phyloP scores from a whole-genome alignment of 2,888 invertebrate genomes.

The Dryobota labecula region DNA sequence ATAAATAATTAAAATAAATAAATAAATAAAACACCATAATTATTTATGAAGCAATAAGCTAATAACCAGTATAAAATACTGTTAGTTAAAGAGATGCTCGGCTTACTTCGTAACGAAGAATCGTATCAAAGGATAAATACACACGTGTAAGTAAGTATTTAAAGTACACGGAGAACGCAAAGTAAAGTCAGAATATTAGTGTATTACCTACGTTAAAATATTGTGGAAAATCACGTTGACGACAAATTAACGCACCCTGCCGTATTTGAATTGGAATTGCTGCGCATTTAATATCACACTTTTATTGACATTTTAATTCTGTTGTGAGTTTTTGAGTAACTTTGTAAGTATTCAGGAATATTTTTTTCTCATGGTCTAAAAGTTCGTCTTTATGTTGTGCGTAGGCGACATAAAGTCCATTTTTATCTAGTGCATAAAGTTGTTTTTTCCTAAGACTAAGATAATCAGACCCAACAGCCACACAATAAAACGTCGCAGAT shows the following conservation, averaged over 20 bases:
- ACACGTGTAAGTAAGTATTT: neutral
- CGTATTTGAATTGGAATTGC: neutral
- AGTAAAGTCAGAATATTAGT: neutral
- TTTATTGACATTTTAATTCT: neutral
- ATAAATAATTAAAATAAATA: too few species aligned
- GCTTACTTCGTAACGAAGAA: too few species aligned
- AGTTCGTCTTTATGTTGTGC: too few species aligned
- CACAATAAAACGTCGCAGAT: too few species aligned
- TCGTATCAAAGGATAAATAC: neutral
- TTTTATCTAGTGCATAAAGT: too few species aligned
- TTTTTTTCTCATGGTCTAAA: too few species aligned
- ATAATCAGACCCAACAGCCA: too few species aligned
- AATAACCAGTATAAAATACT: neutral
- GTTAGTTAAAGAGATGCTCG: neutral
- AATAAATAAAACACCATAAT: too few species aligned
- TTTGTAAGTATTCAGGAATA: neutral
- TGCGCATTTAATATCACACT: neutral
- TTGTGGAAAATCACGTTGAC: neutral
- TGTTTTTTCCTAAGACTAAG: too few species aligned
- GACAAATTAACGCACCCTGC: neutral
- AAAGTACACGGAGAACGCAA: neutral
- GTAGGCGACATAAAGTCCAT: too few species aligned
- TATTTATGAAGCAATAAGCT: neutral
- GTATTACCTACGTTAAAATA: neutral
- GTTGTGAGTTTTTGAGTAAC: neutral